These are phyloP conservation scores for Rhipidura dahli DNA, from an alignment of 2,113 vertebrate genomes.

Conservation along the genomic window DNA sequence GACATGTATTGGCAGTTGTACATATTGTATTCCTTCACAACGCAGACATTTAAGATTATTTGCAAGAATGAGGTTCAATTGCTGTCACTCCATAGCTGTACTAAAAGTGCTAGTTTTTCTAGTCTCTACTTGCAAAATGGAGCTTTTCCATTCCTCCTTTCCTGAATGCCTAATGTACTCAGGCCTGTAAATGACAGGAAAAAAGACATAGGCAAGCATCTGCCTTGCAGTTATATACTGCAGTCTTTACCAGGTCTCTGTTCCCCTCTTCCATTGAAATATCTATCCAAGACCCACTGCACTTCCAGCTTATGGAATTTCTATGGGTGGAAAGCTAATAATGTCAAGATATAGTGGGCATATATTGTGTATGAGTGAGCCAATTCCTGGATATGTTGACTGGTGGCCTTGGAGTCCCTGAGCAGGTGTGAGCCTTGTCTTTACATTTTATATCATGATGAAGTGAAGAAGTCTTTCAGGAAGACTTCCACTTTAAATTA, in stretches of 20 bases:
- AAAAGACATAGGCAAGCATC: not conserved
- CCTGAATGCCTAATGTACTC: not conserved
- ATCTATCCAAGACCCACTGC: not conserved
- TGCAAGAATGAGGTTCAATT: not conserved
- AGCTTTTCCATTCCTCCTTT: not conserved
- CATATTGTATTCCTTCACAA: not conserved
- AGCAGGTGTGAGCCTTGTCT: not conserved
- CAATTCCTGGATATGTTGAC: not conserved
- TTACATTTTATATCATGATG: not conserved
- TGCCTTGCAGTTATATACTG: not conserved
- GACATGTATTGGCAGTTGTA: not conserved
- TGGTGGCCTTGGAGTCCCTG: not conserved
- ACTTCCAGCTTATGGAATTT: not conserved
- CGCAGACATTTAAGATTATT: not conserved
- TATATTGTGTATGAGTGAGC: fast-evolving
- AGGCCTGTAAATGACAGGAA: not conserved
- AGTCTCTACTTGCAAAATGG: not conserved
- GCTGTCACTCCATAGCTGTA: not conserved
- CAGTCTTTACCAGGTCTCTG: not conserved
- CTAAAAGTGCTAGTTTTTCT: not conserved
- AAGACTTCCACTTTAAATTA: not conserved
- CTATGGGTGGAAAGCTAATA: not conserved
- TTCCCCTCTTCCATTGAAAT: not conserved
- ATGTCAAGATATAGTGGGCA: not conserved
- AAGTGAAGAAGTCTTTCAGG: not conserved